Evolutionary conservation across 2,113 vertebrate genomes (phyloP), one percentile per base, ranked within the genome.

Genomic region (Gadus chalcogrammus): DNA sequence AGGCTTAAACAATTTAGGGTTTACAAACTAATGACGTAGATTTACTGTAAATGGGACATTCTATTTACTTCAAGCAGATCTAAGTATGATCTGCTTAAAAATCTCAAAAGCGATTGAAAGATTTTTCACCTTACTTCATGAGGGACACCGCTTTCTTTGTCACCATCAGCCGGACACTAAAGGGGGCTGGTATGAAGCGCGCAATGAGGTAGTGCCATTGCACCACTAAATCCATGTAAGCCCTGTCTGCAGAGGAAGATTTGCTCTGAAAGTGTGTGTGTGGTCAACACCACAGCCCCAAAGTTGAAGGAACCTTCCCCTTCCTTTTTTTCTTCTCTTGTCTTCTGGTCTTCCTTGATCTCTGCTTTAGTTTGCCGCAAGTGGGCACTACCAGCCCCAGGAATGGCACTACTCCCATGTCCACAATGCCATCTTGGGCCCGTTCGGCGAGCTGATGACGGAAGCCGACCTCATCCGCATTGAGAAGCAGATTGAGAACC

Each of bases 401-500:
- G 93, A 95, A 85, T 94, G 91, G 95, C 91, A 86, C 76, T 93
- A 95, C 91, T 94, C 93, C 60, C 90, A 87, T 1, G 52, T 87
- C 67, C 89, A 90, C 83, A 90, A 95, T 79, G 96, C 90, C 84
- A 92, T 94, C 67, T 91, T 93, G 81, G 94, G 94, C 76, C 94
- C 94, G 61, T 92, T 97, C 35, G 93, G 97, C 62, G 95, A 97
- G 78, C 92, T 93, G 70, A 94, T 97, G 95, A 92, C 93, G 1
- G 97, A 98, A 82, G 90, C 90, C 2, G 97, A 99, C 75, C 81
- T 97, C 64, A 88, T 92, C 75, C 91, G 90, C 70, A 94, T 98
- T 73, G 97, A 99, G 87, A 94, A 92, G 93, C 97, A 95, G 85
- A 96, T 98, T 64, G 96, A 97, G 83, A 98, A 96, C 84, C 93